These are phyloP conservation scores for Siniperca obscura DNA, from an alignment of 2,797 vertebrate species.

Conservation along the genomic window DNA sequence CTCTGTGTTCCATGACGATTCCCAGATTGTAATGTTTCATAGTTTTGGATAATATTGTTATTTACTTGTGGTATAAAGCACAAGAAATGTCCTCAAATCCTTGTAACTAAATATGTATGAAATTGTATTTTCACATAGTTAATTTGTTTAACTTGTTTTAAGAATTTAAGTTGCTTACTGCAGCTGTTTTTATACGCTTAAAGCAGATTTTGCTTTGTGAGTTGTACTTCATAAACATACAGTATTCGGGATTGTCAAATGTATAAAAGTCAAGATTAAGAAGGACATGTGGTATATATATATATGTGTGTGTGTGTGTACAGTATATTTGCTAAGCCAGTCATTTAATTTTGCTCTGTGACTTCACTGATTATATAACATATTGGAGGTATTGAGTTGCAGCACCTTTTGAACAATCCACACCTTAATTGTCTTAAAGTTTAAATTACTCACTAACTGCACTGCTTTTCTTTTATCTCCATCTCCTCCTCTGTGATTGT, in stretches of 20 bases:
- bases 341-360: constrained; percentile 8
- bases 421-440: constrained; percentile 24
- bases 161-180: background rate
- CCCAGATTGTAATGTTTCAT: constrained; percentile 1
- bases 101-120: background rate
- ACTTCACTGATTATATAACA: background rate
- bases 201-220: background rate
- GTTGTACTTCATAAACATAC: background rate
- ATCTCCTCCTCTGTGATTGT: constrained; percentile 33
- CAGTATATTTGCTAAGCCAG: background rate
- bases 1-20: background rate
- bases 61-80: background rate
- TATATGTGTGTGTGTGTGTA: no score
- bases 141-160: background rate
- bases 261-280: background rate
- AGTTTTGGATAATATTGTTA: constrained; percentile 14
- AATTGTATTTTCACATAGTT: background rate
- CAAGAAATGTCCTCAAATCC: background rate
- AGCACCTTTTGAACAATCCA: background rate
- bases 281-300: background rate
- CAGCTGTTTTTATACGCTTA: background rate
- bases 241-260: background rate
- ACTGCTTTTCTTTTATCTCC: constrained; percentile 26
- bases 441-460: constrained; percentile 19
- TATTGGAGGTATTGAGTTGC: background rate